phyloP scores from a whole-genome alignment of 2,797 vertebrate genomes.

The Eulemur rubriventer region DNA sequence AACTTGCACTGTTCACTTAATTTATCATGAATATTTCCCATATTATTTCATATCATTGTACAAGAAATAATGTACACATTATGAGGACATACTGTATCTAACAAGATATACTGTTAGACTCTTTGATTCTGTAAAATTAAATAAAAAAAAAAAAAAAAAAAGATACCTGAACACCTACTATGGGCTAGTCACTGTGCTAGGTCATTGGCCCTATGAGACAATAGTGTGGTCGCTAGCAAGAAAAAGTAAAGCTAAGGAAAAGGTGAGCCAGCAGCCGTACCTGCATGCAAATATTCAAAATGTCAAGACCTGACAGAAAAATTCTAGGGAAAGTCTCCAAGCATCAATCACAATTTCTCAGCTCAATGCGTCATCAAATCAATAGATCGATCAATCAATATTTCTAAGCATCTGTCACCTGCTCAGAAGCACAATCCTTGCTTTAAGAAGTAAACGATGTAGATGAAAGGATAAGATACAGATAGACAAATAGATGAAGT shows the following conservation, averaged over 20 bases:
- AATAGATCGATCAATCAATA: background rate
- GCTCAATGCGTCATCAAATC: background rate
- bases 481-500: background rate
- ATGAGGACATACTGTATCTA: no score
- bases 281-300: background rate
- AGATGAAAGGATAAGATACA: background rate
- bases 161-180: background rate
- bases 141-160: no score
- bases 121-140: no score
- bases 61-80: no score
- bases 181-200: background rate
- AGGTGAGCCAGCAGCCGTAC: background rate
- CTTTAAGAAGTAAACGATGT: background rate
- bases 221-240: background rate
- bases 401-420: background rate
- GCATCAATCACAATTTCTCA: background rate
- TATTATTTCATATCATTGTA: no score
- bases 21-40: no score
- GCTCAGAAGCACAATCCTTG: background rate
- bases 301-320: background rate
- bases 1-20: no score
- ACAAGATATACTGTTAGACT: no score
- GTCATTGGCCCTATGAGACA: background rate
- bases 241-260: background rate
- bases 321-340: background rate